Base-by-base conservation (phyloP, 2,797 vertebrate genomes). In the Heteromormyrus szaboi region DNA sequence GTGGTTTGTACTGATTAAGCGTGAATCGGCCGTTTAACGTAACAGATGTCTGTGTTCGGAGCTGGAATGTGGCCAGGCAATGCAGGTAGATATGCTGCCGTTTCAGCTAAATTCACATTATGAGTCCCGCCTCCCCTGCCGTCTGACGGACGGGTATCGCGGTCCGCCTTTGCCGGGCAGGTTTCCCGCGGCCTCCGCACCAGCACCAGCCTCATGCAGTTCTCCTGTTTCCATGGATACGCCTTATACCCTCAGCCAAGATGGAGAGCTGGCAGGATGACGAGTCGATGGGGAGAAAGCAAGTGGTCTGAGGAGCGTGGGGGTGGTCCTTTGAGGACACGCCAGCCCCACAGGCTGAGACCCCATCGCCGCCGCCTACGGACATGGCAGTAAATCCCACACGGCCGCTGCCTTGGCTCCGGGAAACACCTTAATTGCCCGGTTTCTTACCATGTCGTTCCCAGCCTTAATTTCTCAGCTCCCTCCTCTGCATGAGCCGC, bases 201-300 rank as follows among this genome's bases (percentile, higher is more conserved):
- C 25, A 65, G 33, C 72, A 5, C 12, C 44, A 85, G 88, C 54
- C 19, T 88, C 51, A 14, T 84, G 53, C 56, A 22, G 88, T 50
- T 89, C 88, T 29, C 22, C 88, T 85, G 88, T 89, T 89, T 85
- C 88, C 88, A 89, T 89, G 81, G 88, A 89, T 89, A 89, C 88
- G 7, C 54, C 54, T 41, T 85, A 89, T 68, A 81, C 88, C 88
- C 62, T 89, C 81, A 89, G 88, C 83, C 88, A 88, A 25, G 88
- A 62, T 76, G 14, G 76, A 81, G 88, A 76, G 76, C 53, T 68
- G 79, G 51, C 33, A 29, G 88, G 25, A 56, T 29, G 46, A 89
- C 22, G 22, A 29, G 62, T 11, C 22, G 48, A 50, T n/a, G 53
- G n/a, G 25, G 54, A 81, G 84, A 48, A 59, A 46, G 44, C 76